These are phyloP conservation scores for Melanotaenia trifasciata DNA, from an alignment of 2,797 vertebrate genomes.

Conservation along the genomic window DNA sequence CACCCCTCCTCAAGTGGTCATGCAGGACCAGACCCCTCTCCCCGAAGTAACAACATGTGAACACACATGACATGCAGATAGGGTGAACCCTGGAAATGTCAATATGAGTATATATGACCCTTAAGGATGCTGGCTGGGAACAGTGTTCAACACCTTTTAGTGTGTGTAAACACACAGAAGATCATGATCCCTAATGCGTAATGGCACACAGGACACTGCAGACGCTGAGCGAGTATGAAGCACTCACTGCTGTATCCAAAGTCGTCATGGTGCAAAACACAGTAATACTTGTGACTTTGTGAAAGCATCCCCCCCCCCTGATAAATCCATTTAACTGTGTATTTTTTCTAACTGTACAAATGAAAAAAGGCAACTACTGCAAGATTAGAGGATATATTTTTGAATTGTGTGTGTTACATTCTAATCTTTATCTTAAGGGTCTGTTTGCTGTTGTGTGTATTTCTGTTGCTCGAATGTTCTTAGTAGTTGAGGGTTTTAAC, in stretches of 20 bases:
- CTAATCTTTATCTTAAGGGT: slow-evolving; percentile 70
- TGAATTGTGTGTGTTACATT: slow-evolving; percentile 79
- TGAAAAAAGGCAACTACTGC: slow-evolving; percentile 47
- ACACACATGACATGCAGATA: slow-evolving; percentile 83
- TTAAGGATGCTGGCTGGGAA: slow-evolving; percentile 55
- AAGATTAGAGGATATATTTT: slow-evolving; percentile 81
- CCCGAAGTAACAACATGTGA: slow-evolving; percentile 83
- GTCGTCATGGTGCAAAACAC: slow-evolving; percentile 59
- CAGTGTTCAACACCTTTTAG: slow-evolving; percentile 48
- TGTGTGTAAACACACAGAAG: slow-evolving; percentile 44
- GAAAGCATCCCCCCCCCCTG: slow-evolving; percentile 36
- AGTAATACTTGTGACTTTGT: slow-evolving; percentile 62
- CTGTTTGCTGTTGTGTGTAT: slow-evolving; percentile 75
- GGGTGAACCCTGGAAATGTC: slow-evolving; percentile 30
- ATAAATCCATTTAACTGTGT: slow-evolving; percentile 65
- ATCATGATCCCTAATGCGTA: slow-evolving; percentile 43
- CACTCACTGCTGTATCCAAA: slow-evolving; percentile 39
- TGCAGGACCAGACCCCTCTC: slow-evolving; percentile 82
- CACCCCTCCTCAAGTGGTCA: slow-evolving; percentile 71
- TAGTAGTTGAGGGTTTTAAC: slow-evolving; percentile 65
- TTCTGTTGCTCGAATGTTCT: slow-evolving; percentile 73
- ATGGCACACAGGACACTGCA: slow-evolving; percentile 58
- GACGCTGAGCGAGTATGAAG: slow-evolving; percentile 28
- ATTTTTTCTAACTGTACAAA: slow-evolving; percentile 76
- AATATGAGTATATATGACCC: slow-evolving; percentile 40